phyloP scores from a whole-genome alignment of 2,888 invertebrate genomes.

The Drosophila lacicola region DNA sequence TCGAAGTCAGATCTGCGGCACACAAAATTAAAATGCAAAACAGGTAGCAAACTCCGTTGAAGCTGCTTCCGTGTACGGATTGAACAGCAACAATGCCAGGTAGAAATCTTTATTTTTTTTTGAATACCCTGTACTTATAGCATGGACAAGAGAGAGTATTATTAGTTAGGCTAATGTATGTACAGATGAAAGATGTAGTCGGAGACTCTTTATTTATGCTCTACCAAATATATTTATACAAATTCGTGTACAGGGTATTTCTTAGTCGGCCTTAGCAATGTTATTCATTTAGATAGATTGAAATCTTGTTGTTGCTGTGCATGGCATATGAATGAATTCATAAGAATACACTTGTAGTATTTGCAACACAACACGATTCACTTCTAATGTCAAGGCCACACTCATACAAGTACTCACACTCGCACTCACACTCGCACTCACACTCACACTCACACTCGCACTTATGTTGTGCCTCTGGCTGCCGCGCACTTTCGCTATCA shows the following conservation, averaged over 20 bases:
- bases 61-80: conserved; percentile 62
- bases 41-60: conserved; percentile 50
- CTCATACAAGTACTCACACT: conserved; percentile 4
- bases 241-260: conserved; percentile 1
- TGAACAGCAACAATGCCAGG: conserved; percentile 9
- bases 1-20: conserved; percentile 1
- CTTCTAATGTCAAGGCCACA: conserved; percentile 69
- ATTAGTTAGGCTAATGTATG: neutral
- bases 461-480: neutral
- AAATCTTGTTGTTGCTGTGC: conserved; percentile 42
- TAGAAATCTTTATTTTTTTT: too few relatives aligned
- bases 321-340: conserved; percentile 39
- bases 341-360: conserved; percentile 29
- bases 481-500: conserved; percentile 47
- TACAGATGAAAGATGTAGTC: neutral
- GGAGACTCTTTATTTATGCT: too few relatives aligned
- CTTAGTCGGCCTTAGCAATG: conserved; percentile 9
- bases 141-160: too few relatives aligned
- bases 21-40: conserved; percentile 64
- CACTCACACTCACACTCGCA: neutral
- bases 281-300: conserved; percentile 41
- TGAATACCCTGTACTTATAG: conserved; percentile 1
- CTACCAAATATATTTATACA: too few relatives aligned
- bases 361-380: conserved; percentile 19
- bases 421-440: neutral